Percentiles rank a stretch among this genome's conserved stretches.
These are phyloP conservation scores for Bostrychus sinensis DNA, from an alignment of 2,113 vertebrate genomes.

Conservation along the genomic window DNA sequence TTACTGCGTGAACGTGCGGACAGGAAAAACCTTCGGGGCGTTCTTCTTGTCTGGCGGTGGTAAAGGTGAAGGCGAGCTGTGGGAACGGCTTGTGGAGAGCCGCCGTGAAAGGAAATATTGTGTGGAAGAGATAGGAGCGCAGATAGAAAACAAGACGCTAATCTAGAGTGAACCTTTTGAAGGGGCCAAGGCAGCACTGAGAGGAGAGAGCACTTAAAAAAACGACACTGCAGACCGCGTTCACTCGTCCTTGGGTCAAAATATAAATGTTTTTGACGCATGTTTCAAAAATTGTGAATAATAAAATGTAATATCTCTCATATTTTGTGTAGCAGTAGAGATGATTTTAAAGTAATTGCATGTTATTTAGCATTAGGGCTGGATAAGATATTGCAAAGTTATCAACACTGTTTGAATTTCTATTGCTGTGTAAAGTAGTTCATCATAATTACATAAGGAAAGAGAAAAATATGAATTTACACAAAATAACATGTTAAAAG, in stretches of 20 bases:
- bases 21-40: slow-evolving; percentile 59
- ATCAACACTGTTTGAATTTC: too few species aligned
- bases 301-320: too few species aligned
- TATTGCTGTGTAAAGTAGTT: too few species aligned
- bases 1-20: slow-evolving; percentile 44
- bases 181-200: slow-evolving; percentile 28
- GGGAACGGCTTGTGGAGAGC: slow-evolving; percentile 13
- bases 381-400: too few species aligned
- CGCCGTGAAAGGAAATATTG: slow-evolving; percentile 35
- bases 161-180: slow-evolving; percentile 32
- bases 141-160: slow-evolving; percentile 27
- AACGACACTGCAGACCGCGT: not conserved
- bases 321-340: too few species aligned
- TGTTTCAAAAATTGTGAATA: too few species aligned
- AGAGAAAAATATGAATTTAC: too few species aligned
- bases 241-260: slow-evolving; percentile 20
- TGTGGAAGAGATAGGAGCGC: slow-evolving; percentile 5
- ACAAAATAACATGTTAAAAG: too few species aligned
- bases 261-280: slow-evolving; percentile 11
- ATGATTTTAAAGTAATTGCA: too few species aligned
- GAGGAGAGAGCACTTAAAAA: too few species aligned
- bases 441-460: too few species aligned
- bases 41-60: slow-evolving; percentile 22
- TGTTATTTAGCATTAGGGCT: too few species aligned
- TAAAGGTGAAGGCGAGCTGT: slow-evolving; percentile 17